Base-by-base conservation (phyloP, 1,140 invertebrate genomes). In the Episyrphus balteatus region DNA sequence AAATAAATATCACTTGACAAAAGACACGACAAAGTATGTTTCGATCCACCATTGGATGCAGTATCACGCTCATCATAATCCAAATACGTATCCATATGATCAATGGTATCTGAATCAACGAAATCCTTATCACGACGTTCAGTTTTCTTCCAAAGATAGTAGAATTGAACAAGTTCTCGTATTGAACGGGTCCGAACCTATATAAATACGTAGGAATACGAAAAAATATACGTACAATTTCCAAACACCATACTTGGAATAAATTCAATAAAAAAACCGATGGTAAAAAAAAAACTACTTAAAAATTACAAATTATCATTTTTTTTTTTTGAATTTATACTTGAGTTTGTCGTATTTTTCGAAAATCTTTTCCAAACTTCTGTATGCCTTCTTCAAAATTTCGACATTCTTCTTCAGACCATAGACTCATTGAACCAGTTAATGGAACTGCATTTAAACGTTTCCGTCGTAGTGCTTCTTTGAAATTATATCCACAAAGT, bases 111-210 rank as follows among this genome's bases (percentile, higher is more conserved):
- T 26, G 65, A 58, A 0, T 61, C 52, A 13, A 52, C 58, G 46
- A 62, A 65, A 50, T 59, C 58, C 15, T 62, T 57, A 86, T 98
- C 95, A 69, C 97, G 92, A 36, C 95, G 74, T 68, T 98, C 93
- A 41, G 94, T 97, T 73, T 98, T 98, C 70, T 98, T 98, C 94
- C 94, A 98, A 30, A 97, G 77, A 64, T 98, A 98, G 73, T 98
- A 98, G 74, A 98, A 98, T 63, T 97, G 91, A 33, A 98, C 92
- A 40, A 98, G 72, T 72, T 98, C 95, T 21, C 91, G 89, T 19
- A 98, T 92, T n/a, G 92, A 91, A 62, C 93, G 73, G 42, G 92
- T 96, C 61, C 86, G 77, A 15, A 93, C 85, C 63, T 66, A 48
- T 41, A n/a, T n/a, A n/a, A n/a, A n/a, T n/a, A n/a, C n/a, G n/a